Percentiles rank a stretch among this genome's conserved stretches.
Evolutionary conservation across 1,140 invertebrate genomes (phyloP).

Genomic region (Sycophaga agraensis): DNA sequence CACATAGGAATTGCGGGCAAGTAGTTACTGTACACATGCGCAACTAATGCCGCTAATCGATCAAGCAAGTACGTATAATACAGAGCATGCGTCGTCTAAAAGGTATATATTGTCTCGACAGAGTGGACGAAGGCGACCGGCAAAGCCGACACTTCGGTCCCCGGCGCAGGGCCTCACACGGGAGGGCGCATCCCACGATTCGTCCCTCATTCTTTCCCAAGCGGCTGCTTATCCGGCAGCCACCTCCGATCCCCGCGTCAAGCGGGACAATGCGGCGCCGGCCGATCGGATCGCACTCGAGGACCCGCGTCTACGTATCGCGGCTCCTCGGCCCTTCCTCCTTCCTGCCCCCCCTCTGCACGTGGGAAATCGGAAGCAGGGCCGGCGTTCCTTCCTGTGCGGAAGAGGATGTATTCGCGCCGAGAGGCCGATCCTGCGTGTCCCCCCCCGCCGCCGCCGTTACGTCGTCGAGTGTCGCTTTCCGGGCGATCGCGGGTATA

Average conservation of each 20-base stretch:
- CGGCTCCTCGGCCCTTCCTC: background rate
- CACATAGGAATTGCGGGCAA: no score
- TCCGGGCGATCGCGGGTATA: background rate
- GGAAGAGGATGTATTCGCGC: background rate
- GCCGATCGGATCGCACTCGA: conserved; percentile 5
- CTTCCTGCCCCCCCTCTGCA: background rate
- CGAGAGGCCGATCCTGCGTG: background rate
- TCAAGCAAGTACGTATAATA: no score
- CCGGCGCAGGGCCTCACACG: no score
- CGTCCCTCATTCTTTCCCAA: conserved; percentile 12
- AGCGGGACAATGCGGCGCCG: background rate
- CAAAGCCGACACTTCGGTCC: no score
- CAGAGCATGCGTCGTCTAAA: no score
- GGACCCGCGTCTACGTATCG: no score
- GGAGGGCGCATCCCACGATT: no score
- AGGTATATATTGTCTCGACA: no score
- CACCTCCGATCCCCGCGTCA: conserved; percentile 16
- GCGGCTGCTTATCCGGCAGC: background rate
- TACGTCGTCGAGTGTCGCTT: background rate
- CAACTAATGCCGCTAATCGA: no score
- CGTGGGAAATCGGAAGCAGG: conserved; percentile 29
- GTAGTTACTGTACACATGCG: no score
- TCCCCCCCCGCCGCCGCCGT: no score
- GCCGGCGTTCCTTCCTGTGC: background rate
- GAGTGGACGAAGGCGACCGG: no score